These are phyloP conservation scores for Pelodiscus sinensis DNA, from an alignment of 2,113 vertebrate species.

Conservation along the genomic window DNA sequence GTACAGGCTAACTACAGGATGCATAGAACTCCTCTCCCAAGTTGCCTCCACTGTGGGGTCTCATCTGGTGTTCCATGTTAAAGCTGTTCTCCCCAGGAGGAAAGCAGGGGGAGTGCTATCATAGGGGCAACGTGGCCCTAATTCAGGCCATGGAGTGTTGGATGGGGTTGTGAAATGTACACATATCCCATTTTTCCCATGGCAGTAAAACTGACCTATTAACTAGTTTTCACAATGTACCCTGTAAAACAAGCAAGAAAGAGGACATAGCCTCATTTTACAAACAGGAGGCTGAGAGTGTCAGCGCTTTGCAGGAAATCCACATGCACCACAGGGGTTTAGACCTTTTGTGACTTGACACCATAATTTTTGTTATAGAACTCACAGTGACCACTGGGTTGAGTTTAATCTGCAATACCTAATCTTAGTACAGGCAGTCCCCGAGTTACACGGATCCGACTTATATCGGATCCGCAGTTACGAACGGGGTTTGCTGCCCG, in stretches of 20 bases:
- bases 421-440: too few species aligned
- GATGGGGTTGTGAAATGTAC: neutral
- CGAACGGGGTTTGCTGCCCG: too few species aligned
- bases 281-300: neutral
- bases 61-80: fast-evolving
- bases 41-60: neutral
- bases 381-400: neutral
- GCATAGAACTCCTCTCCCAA: fast-evolving
- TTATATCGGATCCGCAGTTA: too few species aligned
- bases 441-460: too few species aligned
- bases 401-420: neutral
- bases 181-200: neutral
- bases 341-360: neutral
- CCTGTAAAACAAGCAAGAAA: fast-evolving
- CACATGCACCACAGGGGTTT: neutral
- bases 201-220: neutral
- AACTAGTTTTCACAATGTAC: neutral
- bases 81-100: neutral
- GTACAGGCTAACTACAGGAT: neutral
- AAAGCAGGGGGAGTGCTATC: neutral
- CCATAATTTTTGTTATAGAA: fast-evolving
- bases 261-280: neutral
- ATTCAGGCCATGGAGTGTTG: neutral
- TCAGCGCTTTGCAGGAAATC: neutral
- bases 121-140: neutral